Conservation (phyloP, 2,888 invertebrate species). For the Lysandra coridon region DNA sequence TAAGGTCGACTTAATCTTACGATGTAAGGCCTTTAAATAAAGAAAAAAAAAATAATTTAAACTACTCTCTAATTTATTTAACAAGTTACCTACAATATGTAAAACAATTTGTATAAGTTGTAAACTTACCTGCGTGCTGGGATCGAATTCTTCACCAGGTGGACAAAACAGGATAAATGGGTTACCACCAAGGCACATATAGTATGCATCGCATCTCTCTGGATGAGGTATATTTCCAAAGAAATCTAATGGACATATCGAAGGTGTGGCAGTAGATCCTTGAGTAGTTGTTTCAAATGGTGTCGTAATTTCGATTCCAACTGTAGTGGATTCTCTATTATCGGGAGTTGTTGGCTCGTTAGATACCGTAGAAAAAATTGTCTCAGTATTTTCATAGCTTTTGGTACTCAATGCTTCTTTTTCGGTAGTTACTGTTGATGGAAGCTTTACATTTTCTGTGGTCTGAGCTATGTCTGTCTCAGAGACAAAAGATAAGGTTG, state of each 20-base stretch:
- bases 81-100: too few species aligned
- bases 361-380: not conserved
- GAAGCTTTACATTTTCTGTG: not conserved
- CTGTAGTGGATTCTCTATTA: not conserved
- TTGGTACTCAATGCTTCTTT: not conserved
- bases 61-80: too few species aligned
- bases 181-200: constrained; percentile 50
- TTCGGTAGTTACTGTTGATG: not conserved
- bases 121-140: constrained; percentile 11
- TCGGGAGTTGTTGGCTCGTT: not conserved
- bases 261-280: constrained; percentile 29
- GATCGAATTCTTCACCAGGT: constrained; percentile 48
- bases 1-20: too few species aligned
- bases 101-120: not conserved
- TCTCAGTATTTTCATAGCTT: not conserved
- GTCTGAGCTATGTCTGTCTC: not conserved
- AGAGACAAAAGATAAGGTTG: not conserved
- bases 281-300: constrained; percentile 34
- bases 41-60: too few species aligned
- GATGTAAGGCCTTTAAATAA: too few species aligned
- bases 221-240: constrained; percentile 54
- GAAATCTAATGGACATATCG: constrained; percentile 46
- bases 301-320: constrained; percentile 28
- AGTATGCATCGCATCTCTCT: constrained; percentile 49
- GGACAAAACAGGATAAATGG: constrained; percentile 47